Percentiles rank a stretch among this genome's conserved stretches.
phyloP scores from a whole-genome alignment of 2,888 invertebrate genomes.

The Drosophila paranaensis region DNA sequence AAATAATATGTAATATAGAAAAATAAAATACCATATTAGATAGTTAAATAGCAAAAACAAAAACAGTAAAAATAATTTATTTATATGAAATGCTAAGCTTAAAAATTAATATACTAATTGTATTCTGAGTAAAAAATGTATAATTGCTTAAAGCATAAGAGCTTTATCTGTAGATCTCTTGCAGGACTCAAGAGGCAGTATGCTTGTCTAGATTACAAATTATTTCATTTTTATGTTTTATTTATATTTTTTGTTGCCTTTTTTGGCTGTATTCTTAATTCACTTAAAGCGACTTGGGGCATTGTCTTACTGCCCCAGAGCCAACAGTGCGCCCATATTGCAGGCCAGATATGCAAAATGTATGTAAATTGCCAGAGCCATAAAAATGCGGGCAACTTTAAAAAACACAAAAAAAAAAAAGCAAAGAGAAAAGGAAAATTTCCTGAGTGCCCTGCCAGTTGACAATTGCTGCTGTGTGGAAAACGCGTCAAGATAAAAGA shows the following conservation, averaged over 20 bases:
- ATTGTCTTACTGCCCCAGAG: constrained; percentile 47
- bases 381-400: constrained; percentile 64
- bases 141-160: background rate
- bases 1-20: too few species aligned
- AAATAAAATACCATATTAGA: too few species aligned
- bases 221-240: background rate
- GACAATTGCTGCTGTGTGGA: constrained; percentile 61
- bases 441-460: constrained; percentile 29
- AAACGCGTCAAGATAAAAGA: constrained; percentile 60
- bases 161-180: background rate
- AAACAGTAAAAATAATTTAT: too few species aligned
- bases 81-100: too few species aligned
- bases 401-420: constrained; percentile 50
- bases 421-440: constrained; percentile 41
- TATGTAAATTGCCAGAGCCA: constrained; percentile 70
- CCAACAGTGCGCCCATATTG: constrained; percentile 29
- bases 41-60: too few species aligned
- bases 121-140: background rate
- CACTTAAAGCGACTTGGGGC: constrained; percentile 22
- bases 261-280: background rate
- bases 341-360: constrained; percentile 46
- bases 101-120: too few species aligned
- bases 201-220: constrained; percentile 7
- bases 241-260: background rate
- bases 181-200: background rate